Evolutionary conservation across 2,797 vertebrate species (phyloP).

Genomic region (Pelobates cultripes): DNA sequence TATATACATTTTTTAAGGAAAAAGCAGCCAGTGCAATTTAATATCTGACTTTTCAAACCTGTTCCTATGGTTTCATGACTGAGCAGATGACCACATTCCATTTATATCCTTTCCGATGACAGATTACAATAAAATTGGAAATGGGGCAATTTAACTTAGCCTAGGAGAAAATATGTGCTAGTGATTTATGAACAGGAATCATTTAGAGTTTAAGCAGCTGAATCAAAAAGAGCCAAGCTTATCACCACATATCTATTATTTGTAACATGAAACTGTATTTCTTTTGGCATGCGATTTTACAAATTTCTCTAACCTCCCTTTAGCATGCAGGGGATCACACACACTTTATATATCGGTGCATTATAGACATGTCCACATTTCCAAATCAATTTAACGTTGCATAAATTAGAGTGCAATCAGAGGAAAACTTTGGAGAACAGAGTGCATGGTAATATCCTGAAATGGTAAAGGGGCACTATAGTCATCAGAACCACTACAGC

Average conservation of each 20-base stretch:
- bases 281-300: not conserved
- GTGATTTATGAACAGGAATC: constrained; percentile 57
- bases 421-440: no score
- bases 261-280: not conserved
- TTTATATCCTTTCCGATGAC: constrained; percentile 65
- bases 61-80: constrained; percentile 77
- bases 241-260: not conserved
- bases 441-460: no score
- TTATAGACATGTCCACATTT: not conserved
- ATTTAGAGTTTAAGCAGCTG: constrained; percentile 54
- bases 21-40: constrained; percentile 63
- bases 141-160: constrained; percentile 65
- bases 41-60: constrained; percentile 62
- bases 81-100: constrained; percentile 61
- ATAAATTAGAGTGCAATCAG: no score
- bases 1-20: constrained; percentile 49
- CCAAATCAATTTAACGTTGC: not conserved
- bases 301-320: not conserved
- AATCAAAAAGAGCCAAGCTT: constrained; percentile 32
- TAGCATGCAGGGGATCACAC: not conserved
- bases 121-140: constrained; percentile 64
- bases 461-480: no score
- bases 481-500: no score
- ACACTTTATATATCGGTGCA: not conserved
- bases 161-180: constrained; percentile 60